phyloP scores from a whole-genome alignment of 2,797 vertebrate species.

The Chromis chromis region DNA sequence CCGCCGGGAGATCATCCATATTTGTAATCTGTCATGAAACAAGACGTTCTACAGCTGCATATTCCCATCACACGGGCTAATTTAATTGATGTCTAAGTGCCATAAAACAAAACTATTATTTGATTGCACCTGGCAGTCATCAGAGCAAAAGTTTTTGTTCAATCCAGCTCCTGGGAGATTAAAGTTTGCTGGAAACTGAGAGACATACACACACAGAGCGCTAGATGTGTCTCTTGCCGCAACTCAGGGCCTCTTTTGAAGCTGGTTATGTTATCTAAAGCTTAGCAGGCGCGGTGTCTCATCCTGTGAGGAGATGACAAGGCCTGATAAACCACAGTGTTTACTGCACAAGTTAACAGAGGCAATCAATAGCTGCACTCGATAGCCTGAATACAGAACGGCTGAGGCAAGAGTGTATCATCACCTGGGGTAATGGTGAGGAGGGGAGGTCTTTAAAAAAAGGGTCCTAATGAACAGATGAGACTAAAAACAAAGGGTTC shows the following conservation, averaged over 20 bases:
- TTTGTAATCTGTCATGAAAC: slow-evolving; percentile 29
- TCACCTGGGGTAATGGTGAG: slow-evolving; percentile 3
- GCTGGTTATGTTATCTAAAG: slow-evolving; percentile 45
- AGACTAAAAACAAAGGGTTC: background rate
- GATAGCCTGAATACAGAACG: slow-evolving; percentile 56
- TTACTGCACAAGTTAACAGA: slow-evolving; percentile 68
- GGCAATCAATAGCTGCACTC: slow-evolving; percentile 68
- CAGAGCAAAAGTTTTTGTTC: slow-evolving; percentile 19
- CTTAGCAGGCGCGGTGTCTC: slow-evolving; percentile 52
- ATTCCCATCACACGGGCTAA: slow-evolving; percentile 20
- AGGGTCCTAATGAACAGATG: background rate
- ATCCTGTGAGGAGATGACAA: slow-evolving; percentile 59
- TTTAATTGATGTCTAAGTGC: slow-evolving; percentile 24
- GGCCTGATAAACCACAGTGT: slow-evolving; percentile 66
- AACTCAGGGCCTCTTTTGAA: slow-evolving; percentile 42
- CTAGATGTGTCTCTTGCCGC: slow-evolving; percentile 18
- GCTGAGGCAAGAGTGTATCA: slow-evolving; percentile 35
- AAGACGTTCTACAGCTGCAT: slow-evolving; percentile 21
- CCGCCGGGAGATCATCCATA: slow-evolving; percentile 22
- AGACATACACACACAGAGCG: background rate
- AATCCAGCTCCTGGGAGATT: slow-evolving; percentile 37
- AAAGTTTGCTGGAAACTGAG: slow-evolving; percentile 26
- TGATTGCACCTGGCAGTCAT: slow-evolving; percentile 48
- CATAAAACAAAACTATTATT: slow-evolving; percentile 26
- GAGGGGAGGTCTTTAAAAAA: background rate